These are phyloP conservation scores for Furnarius figulus DNA, from an alignment of 2,113 vertebrate genomes.

Conservation along the genomic window DNA sequence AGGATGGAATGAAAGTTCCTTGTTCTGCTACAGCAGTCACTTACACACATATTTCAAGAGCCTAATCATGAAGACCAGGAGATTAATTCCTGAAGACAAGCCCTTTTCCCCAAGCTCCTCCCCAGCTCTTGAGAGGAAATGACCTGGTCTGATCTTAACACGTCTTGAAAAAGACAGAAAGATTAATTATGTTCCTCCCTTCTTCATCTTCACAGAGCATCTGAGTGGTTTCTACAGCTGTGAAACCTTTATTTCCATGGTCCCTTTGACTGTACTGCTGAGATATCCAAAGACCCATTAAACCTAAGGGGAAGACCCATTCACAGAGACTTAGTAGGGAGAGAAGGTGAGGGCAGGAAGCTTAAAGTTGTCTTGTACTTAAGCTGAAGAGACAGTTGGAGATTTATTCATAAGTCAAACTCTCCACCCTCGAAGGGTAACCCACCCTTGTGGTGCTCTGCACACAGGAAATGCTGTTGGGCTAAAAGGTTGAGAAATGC, in stretches of 20 bases:
- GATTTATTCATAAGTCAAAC: not conserved
- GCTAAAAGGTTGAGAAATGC: not conserved
- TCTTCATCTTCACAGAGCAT: not conserved
- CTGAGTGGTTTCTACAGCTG: not conserved
- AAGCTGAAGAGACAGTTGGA: not conserved
- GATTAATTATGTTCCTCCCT: conserved; percentile 17
- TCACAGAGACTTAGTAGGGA: not conserved
- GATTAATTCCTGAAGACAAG: not conserved
- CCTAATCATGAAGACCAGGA: not conserved
- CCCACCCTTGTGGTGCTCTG: accelerated
- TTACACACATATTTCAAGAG: not conserved
- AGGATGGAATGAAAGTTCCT: not conserved
- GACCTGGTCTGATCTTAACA: not conserved
- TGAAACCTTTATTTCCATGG: not conserved
- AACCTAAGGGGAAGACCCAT: not conserved
- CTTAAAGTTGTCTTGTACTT: not conserved
- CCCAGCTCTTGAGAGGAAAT: conserved; percentile 3
- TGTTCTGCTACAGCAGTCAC: not conserved
- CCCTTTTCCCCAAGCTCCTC: not conserved
- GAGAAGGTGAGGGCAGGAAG: not conserved
- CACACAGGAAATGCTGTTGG: not conserved
- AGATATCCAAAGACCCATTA: not conserved
- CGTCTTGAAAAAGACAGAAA: conserved; percentile 5
- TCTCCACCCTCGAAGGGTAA: not conserved
- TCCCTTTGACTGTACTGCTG: not conserved